These are phyloP conservation scores for Solen grandis DNA, from an alignment of 1,140 invertebrate species.

Conservation along the genomic window DNA sequence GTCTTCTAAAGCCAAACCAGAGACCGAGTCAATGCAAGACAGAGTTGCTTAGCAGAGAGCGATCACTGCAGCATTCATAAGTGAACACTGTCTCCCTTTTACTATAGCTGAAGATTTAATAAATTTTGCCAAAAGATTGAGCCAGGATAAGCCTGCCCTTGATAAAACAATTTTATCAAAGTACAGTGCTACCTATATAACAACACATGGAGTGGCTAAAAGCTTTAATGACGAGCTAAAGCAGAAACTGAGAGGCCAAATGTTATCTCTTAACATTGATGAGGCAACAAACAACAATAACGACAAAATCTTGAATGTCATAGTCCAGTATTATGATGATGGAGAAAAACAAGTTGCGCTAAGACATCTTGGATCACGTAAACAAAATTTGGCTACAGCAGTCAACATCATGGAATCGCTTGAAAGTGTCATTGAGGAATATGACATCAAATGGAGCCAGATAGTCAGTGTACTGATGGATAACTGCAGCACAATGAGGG, in stretches of 20 bases:
- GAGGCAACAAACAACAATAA: conserved; percentile 2
- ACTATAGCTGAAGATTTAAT: conserved; percentile 19
- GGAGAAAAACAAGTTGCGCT: conserved; percentile 5
- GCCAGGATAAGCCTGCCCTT: not conserved
- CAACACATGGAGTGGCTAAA: conserved; percentile 1
- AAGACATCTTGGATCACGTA: conserved; percentile 3
- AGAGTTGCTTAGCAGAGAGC: conserved; percentile 9
- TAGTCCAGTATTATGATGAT: conserved; percentile 24
- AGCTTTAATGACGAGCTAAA: conserved; percentile 1
- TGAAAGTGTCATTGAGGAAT: conserved; percentile 13
- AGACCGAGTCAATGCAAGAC: not conserved
- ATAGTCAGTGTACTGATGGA: conserved; percentile 34
- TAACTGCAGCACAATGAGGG: conserved; percentile 35
- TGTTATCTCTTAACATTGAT: not conserved
- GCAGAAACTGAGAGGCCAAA: not conserved
- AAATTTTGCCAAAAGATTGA: conserved; percentile 10
- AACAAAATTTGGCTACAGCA: conserved; percentile 16
- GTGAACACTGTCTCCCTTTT: conserved; percentile 22
- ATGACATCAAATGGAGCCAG: conserved; percentile 12
- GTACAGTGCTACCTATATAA: conserved; percentile 8
- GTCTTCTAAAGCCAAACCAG: not conserved
- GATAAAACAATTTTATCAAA: not conserved
- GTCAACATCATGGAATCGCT: conserved; percentile 4
- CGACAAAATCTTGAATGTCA: not conserved
- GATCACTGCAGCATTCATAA: conserved; percentile 18